Evolutionary conservation across 2,888 invertebrate genomes (phyloP), one percentile per base, ranked within the genome.

Genomic region (Lasioglossum marginatum): DNA sequence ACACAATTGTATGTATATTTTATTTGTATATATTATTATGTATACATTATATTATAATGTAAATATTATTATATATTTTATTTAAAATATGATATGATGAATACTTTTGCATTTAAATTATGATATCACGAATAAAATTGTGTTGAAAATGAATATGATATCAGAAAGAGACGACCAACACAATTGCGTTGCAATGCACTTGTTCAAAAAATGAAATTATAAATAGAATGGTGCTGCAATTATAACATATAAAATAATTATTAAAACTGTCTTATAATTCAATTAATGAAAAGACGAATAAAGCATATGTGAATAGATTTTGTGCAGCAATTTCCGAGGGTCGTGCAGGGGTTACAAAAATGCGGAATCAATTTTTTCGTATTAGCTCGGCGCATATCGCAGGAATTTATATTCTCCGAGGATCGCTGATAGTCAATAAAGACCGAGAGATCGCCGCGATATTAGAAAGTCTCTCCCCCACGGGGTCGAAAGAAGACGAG

Each of bases 381-480:
- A 37, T 19, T 16, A 31, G 2, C 63, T 6, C 63, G 31, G 63
- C 19, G 63, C 16, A 66, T 66, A 8, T 8, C 34, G 34, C 66
- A 23, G 34, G 66, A 70, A 40, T 70, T 40, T 40, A 52, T 79
- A 57, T 79, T 76, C 79, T 45, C 60, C 40, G 75, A n/a, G 82
- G 70, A 66, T 76, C 43, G 34, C 71, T n/a, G 77, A 74, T 75
- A 48, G 45, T 73, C 63, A 45, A 45, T 83, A 87, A 78, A 81
- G 86, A 23, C 82, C 63, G 82, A 88, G 82, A 88, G 89, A 88
- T 89, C 81, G 82, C 79, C 82, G 87, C 85, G 91, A 92, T 92
- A 93, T 93, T 93, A 93, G 93, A 93, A 93, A 93, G 93, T 93
- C 88, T 87, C 87, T 74, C 72, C 80, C 63, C 74, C 34, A 63